Conservation (phyloP, 92 coral and sea anemone species). For the Pocillopora grandis region DNA sequence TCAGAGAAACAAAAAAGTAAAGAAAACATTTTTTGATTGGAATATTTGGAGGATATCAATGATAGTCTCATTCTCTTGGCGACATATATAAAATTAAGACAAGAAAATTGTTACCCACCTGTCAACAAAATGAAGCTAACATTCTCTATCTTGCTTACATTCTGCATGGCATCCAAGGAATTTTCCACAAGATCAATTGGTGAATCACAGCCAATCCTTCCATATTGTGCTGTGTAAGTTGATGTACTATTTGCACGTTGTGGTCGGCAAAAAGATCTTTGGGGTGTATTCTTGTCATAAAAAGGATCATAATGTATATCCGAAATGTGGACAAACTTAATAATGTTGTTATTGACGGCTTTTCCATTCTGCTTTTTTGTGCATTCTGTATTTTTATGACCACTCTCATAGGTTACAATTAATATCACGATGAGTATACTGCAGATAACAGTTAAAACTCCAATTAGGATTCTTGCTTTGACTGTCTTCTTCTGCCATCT, state of each 20-base stretch:
- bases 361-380: not conserved
- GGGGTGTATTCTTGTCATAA: constrained; percentile 56
- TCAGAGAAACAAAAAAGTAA: too few relatives aligned
- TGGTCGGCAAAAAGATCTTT: constrained; percentile 63
- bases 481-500: constrained; percentile 74
- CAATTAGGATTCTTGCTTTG: constrained; percentile 58
- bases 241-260: constrained; percentile 53
- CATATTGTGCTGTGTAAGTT: constrained; percentile 76
- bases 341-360: not conserved
- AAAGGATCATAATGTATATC: constrained; percentile 84
- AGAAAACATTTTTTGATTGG: too few relatives aligned
- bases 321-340: constrained; percentile 77
- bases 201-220: constrained; percentile 86
- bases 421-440: constrained; percentile 63
- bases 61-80: too few relatives aligned
- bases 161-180: constrained; percentile 62
- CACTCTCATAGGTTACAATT: constrained; percentile 59
- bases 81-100: too few relatives aligned
- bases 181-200: constrained; percentile 64
- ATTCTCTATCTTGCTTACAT: constrained; percentile 38
- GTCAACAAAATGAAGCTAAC: constrained; percentile 72
- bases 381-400: constrained; percentile 18
- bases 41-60: too few relatives aligned
- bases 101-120: constrained; percentile 63
- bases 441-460: constrained; percentile 48